phyloP scores from a whole-genome alignment of 2,113 vertebrate genomes.

The Noctilio leporinus region DNA sequence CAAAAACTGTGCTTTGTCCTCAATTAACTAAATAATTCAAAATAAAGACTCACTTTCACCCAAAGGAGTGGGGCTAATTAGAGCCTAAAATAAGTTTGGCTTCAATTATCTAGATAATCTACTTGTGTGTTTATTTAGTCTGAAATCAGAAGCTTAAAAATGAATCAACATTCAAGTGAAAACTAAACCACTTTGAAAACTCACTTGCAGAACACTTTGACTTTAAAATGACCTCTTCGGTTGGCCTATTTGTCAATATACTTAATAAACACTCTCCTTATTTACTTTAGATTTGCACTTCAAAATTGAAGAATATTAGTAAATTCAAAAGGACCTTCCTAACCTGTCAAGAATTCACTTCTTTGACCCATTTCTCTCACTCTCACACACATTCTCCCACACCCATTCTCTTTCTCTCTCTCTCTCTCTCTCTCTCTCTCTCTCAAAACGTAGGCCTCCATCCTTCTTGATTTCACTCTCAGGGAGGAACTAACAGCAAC shows the following conservation, averaged over 20 bases:
- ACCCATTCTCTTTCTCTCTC: neutral
- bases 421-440: neutral
- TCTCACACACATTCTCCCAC: too few species aligned
- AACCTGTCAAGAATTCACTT: neutral
- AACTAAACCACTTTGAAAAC: conserved; percentile 49
- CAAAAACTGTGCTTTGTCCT: conserved; percentile 52
- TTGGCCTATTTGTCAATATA: conserved; percentile 6
- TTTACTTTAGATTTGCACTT: conserved; percentile 17
- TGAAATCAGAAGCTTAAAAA: conserved; percentile 64
- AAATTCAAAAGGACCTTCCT: neutral
- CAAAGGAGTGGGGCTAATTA: conserved; percentile 57
- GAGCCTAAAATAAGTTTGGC: conserved; percentile 57
- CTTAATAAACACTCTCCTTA: neutral
- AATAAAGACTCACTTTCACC: conserved; percentile 60
- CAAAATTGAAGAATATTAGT: conserved; percentile 8
- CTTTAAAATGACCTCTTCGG: conserved; percentile 27
- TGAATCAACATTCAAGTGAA: conserved; percentile 53
- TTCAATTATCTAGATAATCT: conserved; percentile 71
- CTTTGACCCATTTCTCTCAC: neutral
- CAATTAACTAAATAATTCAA: conserved; percentile 63
- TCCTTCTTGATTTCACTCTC: neutral
- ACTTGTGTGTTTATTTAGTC: conserved; percentile 60
- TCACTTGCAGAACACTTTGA: conserved; percentile 32
- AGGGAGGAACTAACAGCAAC: neutral
- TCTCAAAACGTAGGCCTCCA: too few species aligned